Evolutionary conservation across 2,888 invertebrate genomes (phyloP), one percentile per base, ranked within the genome.

Genomic region (Eristalinus sepulchralis): DNA sequence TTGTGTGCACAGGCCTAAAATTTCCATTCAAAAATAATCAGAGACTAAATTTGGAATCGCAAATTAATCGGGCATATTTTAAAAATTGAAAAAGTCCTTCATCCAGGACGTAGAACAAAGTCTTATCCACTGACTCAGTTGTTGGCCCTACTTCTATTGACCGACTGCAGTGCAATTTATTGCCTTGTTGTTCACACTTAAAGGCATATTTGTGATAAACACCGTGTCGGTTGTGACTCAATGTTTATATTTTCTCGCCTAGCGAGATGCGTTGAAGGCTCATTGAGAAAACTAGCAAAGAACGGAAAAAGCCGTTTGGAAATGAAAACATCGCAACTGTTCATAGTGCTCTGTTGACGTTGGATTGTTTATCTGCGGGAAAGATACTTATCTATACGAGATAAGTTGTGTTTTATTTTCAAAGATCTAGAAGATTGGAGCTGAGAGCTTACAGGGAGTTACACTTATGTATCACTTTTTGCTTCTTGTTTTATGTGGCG

Each of bases 151-250:
- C 1, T 1, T 47, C n/a, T 47, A 47, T 47, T 47, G 39, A 47
- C 3, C n/a, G 47, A n/a, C 17, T n/a, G 17, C 47, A 47, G 17
- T n/a, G n/a, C n/a, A 47, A 47, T 47, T n/a, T 47, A 47, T 17
- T 5, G 47, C 8, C 64, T 62, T 63, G 39, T 47, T 64, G 8
- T 59, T 59, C 39, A 33, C 10, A 10, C n/a, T 10, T 6, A 9
- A 20, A n/a, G 13, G 9, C 64, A 64, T 71, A 13, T 79, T 79
- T 71, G 24, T 17, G 39, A 60, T 66, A 79, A 79, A 72, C 70
- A 75, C 33, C 33, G 36, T 76, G 17, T 68, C 0, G 17, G 10
- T 13, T 63, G 47, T 47, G 47, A 47, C 17, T 47, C 47, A 55
- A 27, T 17, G 53, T 57, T 31, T 39, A 0, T 17, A 47, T 47